Evolutionary conservation across 2,797 vertebrate species (phyloP).

Genomic region (Periophthalmus magnuspinnatus): DNA sequence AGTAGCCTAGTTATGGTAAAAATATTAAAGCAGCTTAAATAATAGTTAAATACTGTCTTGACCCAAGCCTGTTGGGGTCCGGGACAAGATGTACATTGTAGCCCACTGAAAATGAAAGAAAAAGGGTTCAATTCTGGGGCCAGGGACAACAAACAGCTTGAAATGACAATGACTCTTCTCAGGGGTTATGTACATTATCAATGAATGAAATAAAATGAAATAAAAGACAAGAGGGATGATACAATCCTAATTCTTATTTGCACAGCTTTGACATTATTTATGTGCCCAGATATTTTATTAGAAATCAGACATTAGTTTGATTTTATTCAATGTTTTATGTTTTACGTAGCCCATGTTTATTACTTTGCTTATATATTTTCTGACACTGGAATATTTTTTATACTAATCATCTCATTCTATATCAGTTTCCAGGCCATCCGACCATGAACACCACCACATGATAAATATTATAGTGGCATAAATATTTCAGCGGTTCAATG

Average conservation of each 20-base stretch:
- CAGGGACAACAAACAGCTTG: too few relatives aligned
- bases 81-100: too few relatives aligned
- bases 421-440: slow-evolving; percentile 5
- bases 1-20: too few relatives aligned
- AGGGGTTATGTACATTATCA: not conserved
- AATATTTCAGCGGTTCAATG: slow-evolving; percentile 72
- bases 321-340: not conserved
- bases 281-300: not conserved
- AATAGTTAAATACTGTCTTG: too few relatives aligned
- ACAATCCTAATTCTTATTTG: too few relatives aligned
- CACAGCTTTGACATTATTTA: too few relatives aligned
- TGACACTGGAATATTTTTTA: not conserved
- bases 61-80: too few relatives aligned
- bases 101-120: too few relatives aligned
- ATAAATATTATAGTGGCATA: slow-evolving; percentile 76
- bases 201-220: not conserved
- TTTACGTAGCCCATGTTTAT: not conserved
- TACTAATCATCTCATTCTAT: not conserved
- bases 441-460: slow-evolving; percentile 31
- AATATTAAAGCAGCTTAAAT: too few relatives aligned
- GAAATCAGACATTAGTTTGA: too few relatives aligned
- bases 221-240: not conserved
- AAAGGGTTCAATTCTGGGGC: too few relatives aligned
- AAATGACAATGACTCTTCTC: not conserved
- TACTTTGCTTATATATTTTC: not conserved